Evolutionary conservation across 1,140 invertebrate species (phyloP).

Genomic region (Drosophila pseudoananassae): DNA sequence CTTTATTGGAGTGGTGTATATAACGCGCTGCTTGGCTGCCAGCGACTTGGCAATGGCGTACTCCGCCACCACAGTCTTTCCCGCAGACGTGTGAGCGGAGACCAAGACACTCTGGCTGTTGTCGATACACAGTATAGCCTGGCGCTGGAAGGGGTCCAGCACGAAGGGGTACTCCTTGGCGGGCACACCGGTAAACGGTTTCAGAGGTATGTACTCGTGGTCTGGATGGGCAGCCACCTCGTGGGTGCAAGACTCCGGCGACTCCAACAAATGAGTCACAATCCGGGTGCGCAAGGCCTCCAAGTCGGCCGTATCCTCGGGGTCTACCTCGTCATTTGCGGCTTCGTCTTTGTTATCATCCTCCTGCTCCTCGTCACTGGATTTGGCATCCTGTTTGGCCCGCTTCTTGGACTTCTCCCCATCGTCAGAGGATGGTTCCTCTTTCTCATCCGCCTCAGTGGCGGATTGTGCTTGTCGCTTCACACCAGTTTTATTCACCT

Average conservation of each 20-base stretch:
- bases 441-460: neutral
- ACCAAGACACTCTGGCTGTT: constrained; percentile 99
- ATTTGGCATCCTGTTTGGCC: constrained; percentile 5
- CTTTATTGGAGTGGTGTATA: constrained; percentile 99
- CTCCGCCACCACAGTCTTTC: constrained; percentile 99
- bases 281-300: constrained; percentile 86
- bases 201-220: constrained; percentile 91
- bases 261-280: constrained; percentile 93
- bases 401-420: constrained; percentile 34
- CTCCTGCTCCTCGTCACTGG: constrained; percentile 2
- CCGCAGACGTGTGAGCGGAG: constrained; percentile 99
- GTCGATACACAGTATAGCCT: constrained; percentile 98
- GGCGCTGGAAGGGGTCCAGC: constrained; percentile 99
- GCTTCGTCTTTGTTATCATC: constrained; percentile 5
- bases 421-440: neutral
- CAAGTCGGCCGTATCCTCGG: constrained; percentile 81
- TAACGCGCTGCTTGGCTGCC: constrained; percentile 93
- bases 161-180: constrained; percentile 97
- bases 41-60: constrained; percentile 89
- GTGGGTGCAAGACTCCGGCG: constrained; percentile 95
- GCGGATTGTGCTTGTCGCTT: constrained; percentile 35
- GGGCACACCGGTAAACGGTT: constrained; percentile 87
- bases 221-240: constrained; percentile 96
- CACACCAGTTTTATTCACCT: neutral
- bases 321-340: constrained; percentile 7